A percentile compares a stretch with the other conserved stretches of the same genome.
These are phyloP conservation scores for Melitaea athalia DNA, from an alignment of 2,888 invertebrate genomes.

Conservation along the genomic window DNA sequence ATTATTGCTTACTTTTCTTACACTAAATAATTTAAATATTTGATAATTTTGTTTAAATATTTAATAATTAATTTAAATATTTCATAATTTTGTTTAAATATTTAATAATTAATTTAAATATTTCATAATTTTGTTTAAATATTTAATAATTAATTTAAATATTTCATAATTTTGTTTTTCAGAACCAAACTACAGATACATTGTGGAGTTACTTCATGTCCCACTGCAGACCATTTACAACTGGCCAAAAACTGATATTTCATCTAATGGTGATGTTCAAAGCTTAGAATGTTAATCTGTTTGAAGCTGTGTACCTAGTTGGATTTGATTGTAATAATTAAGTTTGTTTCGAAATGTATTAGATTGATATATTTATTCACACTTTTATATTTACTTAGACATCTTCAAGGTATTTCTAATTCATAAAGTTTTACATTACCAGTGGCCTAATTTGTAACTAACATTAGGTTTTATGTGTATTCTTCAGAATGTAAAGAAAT, in stretches of 20 bases:
- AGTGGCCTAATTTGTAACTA: conserved; percentile 19
- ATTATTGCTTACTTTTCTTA: background rate
- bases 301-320: conserved; percentile 14
- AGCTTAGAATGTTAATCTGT: conserved; percentile 47
- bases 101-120: too few relatives aligned
- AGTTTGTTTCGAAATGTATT: conserved; percentile 34
- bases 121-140: too few relatives aligned
- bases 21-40: background rate
- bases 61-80: too few relatives aligned
- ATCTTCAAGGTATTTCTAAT: conserved; percentile 36
- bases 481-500: conserved; percentile 38
- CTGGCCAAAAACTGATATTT: conserved; percentile 67
- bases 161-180: conserved; percentile 45
- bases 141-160: too few relatives aligned
- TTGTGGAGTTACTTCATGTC: conserved; percentile 93
- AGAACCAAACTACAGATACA: conserved; percentile 92
- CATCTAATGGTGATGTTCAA: conserved; percentile 64
- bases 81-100: too few relatives aligned
- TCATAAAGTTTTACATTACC: conserved; percentile 18
- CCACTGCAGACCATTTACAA: conserved; percentile 92
- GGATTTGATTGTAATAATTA: conserved; percentile 34
- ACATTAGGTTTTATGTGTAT: conserved; percentile 15
- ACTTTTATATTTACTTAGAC: conserved; percentile 36
- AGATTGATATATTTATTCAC: conserved; percentile 33
- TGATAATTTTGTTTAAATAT: too few relatives aligned